phyloP scores from a whole-genome alignment of 53 echinoderm and acorn worm species.

The Actinopyga echinites region DNA sequence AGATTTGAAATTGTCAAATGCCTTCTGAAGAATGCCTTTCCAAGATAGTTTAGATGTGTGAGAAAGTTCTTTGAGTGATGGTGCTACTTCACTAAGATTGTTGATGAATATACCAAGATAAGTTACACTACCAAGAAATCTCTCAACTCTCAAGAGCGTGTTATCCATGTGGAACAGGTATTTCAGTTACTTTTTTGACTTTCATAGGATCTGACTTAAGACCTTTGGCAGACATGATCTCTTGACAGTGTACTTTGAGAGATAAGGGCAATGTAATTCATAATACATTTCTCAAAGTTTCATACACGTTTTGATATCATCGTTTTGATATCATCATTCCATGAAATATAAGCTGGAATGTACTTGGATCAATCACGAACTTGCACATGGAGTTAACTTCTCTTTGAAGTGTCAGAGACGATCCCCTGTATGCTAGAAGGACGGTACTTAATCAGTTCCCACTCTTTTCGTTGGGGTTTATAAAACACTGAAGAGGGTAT shows the following conservation, averaged over 20 bases:
- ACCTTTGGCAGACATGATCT: conserved; percentile 48
- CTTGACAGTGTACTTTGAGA: conserved; percentile 39
- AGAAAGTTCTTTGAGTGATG: background rate
- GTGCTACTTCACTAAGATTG: conserved; percentile 3
- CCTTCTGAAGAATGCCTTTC: background rate
- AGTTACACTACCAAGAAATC: background rate
- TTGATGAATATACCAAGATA: background rate
- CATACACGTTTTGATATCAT: conserved; percentile 21
- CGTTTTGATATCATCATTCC: background rate
- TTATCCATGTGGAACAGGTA: conserved; percentile 23
- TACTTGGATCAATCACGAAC: background rate
- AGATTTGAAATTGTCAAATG: background rate
- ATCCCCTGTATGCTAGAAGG: conserved; percentile 21
- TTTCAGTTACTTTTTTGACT: conserved; percentile 44
- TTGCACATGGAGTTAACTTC: background rate
- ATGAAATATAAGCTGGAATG: background rate
- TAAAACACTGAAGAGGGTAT: background rate
- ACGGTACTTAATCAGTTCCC: background rate
- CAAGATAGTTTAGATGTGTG: background rate
- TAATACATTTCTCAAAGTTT: conserved; percentile 33
- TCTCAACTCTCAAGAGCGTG: background rate
- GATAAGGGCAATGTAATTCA: conserved; percentile 34
- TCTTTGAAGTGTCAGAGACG: conserved; percentile 2
- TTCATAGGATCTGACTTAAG: conserved; percentile 56
- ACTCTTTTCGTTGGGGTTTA: background rate